Conservation (phyloP, 2,113 vertebrate species). For the Monopterus albus region DNA sequence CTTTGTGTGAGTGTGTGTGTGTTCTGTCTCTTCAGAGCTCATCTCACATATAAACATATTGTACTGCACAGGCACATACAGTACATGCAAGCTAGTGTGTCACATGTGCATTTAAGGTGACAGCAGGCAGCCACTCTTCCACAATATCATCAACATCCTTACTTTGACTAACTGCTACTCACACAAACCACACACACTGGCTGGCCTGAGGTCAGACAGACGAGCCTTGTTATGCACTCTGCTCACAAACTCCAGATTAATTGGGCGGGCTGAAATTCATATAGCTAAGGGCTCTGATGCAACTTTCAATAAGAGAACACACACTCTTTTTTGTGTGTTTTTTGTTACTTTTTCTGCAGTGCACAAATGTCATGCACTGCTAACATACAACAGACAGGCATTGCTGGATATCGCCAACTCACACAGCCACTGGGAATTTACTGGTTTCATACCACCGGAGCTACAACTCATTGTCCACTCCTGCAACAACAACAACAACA, state of each 20-base stretch:
- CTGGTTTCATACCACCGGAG: too few relatives aligned
- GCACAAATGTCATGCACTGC: too few relatives aligned
- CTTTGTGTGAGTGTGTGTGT: conserved; percentile 11
- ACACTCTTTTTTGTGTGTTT: too few relatives aligned
- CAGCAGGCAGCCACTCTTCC: conserved; percentile 45
- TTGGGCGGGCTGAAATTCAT: conserved; percentile 76
- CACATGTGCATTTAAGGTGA: conserved; percentile 49
- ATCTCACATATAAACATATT: neutral
- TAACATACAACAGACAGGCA: too few relatives aligned
- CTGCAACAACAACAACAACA: too few relatives aligned
- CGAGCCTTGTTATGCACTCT: conserved; percentile 62
- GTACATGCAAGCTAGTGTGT: conserved; percentile 3
- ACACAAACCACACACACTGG: conserved; percentile 15
- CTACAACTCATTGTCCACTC: too few relatives aligned
- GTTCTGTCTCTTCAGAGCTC: neutral
- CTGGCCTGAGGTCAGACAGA: conserved; percentile 69
- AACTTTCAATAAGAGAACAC: conserved; percentile 57
- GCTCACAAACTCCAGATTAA: conserved; percentile 74
- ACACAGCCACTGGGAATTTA: too few relatives aligned
- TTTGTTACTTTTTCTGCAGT: too few relatives aligned
- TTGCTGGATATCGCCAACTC: too few relatives aligned
- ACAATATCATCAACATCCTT: conserved; percentile 25
- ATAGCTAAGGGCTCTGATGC: conserved; percentile 64
- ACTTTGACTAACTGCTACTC: conserved; percentile 36
- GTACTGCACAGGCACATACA: conserved; percentile 9